A percentile compares a stretch with the other conserved stretches of the same genome.
phyloP scores from a whole-genome alignment of 2,888 invertebrate species.

The Drosophila neoperkinsi region DNA sequence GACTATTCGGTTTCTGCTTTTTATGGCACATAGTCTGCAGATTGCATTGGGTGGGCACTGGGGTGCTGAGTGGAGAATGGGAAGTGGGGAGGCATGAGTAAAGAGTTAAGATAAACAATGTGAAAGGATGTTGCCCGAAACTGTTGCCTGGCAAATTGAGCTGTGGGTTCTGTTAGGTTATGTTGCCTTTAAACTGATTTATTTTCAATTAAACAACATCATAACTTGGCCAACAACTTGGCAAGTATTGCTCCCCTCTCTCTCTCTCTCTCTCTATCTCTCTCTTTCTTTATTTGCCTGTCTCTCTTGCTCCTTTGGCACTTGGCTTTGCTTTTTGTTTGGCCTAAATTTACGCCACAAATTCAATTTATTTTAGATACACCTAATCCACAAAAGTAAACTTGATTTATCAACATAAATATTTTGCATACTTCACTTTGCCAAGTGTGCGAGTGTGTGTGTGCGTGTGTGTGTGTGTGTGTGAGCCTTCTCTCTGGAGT shows the following conservation, averaged over 20 bases:
- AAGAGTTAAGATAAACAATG: conserved; percentile 41
- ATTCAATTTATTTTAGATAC: conserved; percentile 80
- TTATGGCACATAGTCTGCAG: conserved; percentile 40
- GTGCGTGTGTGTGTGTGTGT: conserved; percentile 24
- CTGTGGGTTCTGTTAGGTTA: conserved; percentile 16
- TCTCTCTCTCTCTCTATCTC: not conserved
- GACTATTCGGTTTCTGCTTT: conserved; percentile 55
- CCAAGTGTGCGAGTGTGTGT: conserved; percentile 22
- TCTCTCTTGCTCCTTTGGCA: not conserved
- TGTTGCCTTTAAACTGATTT: conserved; percentile 74
- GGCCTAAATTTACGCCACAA: conserved; percentile 71
- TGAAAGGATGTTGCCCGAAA: not conserved
- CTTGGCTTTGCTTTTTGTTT: conserved; percentile 49
- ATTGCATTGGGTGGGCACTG: not conserved
- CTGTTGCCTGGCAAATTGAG: conserved; percentile 21
- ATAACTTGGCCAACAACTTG: conserved; percentile 72
- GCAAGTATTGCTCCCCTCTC: conserved; percentile 20
- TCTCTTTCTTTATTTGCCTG: not conserved
- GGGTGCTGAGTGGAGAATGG: not conserved
- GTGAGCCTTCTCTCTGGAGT: conserved; percentile 26
- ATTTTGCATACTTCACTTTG: conserved; percentile 58
- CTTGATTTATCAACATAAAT: conserved; percentile 80
- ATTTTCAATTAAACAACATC: conserved; percentile 79
- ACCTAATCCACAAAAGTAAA: conserved; percentile 80
- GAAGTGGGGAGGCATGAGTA: not conserved